phyloP scores from a whole-genome alignment of 2,797 vertebrate species.

The Myioborus miniatus region DNA sequence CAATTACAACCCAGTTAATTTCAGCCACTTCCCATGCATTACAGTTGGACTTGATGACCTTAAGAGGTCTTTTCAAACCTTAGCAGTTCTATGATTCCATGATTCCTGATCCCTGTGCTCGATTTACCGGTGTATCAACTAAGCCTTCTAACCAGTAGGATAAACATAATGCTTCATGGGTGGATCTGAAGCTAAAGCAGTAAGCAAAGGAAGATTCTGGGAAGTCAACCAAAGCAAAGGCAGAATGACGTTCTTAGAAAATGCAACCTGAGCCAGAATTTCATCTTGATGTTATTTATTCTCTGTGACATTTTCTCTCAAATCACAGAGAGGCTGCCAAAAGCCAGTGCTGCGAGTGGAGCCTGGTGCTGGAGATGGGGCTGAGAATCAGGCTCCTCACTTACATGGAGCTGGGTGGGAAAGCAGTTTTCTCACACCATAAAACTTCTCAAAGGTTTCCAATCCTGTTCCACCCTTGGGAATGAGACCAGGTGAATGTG shows the following conservation, averaged over 20 bases:
- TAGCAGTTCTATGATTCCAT: neutral
- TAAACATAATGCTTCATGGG: neutral
- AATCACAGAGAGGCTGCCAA: constrained; percentile 2
- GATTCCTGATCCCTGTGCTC: neutral
- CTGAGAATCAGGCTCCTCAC: neutral
- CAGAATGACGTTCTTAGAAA: neutral
- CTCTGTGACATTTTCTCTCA: constrained; percentile 10
- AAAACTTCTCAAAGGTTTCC: neutral
- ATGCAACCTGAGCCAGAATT: neutral
- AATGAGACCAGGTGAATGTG: neutral
- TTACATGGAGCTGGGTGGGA: neutral
- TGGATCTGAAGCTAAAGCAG: neutral
- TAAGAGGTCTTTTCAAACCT: neutral
- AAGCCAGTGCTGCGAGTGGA: neutral
- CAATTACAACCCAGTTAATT: neutral
- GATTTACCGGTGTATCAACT: neutral
- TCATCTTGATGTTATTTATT: constrained; percentile 26
- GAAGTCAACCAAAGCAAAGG: neutral
- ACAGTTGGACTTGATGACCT: neutral
- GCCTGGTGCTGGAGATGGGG: neutral
- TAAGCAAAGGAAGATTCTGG: neutral
- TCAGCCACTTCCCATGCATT: neutral
- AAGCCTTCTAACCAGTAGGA: neutral
- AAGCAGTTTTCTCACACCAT: neutral
- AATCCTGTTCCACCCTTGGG: neutral